Evolutionary conservation across 2,888 invertebrate genomes (phyloP), one percentile per base, ranked within the genome.

Genomic region (Pyralis farinalis): DNA sequence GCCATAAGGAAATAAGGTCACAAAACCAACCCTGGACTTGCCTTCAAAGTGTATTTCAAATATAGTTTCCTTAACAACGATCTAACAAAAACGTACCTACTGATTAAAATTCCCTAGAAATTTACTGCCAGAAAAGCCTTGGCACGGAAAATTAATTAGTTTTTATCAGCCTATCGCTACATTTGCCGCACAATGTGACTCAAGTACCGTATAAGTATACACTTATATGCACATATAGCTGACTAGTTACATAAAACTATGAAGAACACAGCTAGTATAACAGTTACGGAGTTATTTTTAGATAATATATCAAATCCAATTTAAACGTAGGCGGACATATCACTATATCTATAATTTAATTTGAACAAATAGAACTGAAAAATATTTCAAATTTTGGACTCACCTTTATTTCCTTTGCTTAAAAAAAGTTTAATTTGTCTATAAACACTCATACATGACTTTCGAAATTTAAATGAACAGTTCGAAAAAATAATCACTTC

Each of bases 291-390:
- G 8, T 12, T 36, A 39, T 36, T 21, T 37, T 49, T 34, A 40
- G 34, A 34, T 11, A 40, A 25, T 36, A 21, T 21, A 34, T 44
- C 30, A 47, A 63, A 70, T 68, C 69, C 61, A 62, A 70, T 70
- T 70, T 62, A 38, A 31, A 45, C 37, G 33, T 20, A 35, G 12
- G 36, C 16, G 20, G 29, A 11, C 21, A 10, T 22, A 33, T 31
- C 25, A 39, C 21, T 41, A 16, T 41, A 16, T 32, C 40, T 46
- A 34, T 62, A 69, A 70, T 64, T 56, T 44, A 46, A 71, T 64
- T 64, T 54, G 54, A 55, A 52, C n/a, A n/a, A 58, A 56, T 51
- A 47, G 44, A 41, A 44, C 50, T 38, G 44, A 42, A 42, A 37
- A 51, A 56, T 51, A 51, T 32, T 40, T 22, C 1, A 37, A 34